These are phyloP conservation scores for Elegia similella DNA, from an alignment of 2,888 invertebrate genomes.

Conservation along the genomic window DNA sequence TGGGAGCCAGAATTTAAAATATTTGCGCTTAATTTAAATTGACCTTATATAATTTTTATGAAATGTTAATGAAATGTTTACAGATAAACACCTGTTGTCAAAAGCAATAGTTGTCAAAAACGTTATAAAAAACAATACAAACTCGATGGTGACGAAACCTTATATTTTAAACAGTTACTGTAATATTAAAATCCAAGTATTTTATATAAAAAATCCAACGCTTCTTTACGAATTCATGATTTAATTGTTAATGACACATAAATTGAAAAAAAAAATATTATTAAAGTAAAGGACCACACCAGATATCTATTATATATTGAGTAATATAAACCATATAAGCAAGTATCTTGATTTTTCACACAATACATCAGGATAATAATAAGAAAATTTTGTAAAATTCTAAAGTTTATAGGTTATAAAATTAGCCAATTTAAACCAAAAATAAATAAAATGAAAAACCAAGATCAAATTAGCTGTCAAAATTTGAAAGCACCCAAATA, in stretches of 20 bases:
- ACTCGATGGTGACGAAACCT: no score
- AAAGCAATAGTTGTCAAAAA: no score
- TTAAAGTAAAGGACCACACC: background rate
- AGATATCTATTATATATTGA: background rate
- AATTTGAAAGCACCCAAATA: constrained; percentile 17
- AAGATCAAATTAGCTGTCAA: constrained; percentile 16
- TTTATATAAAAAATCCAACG: background rate
- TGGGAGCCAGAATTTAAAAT: no score
- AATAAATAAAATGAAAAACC: constrained; percentile 23
- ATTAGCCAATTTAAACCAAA: constrained; percentile 1
- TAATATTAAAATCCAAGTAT: background rate
- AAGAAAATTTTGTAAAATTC: background rate
- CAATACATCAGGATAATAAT: background rate
- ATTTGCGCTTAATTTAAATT: no score
- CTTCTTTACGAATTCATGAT: background rate
- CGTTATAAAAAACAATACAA: no score
- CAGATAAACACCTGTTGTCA: no score
- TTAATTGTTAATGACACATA: background rate
- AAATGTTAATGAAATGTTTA: no score
- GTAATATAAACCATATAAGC: constrained; percentile 1
- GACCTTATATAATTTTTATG: no score
- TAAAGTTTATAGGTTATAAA: background rate
- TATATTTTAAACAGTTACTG: no score
- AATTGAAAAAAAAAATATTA: background rate
- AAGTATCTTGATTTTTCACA: constrained; percentile 17